Evolutionary conservation across 2,113 vertebrate species (phyloP).

Genomic region (Misgurnus mizolepis): DNA sequence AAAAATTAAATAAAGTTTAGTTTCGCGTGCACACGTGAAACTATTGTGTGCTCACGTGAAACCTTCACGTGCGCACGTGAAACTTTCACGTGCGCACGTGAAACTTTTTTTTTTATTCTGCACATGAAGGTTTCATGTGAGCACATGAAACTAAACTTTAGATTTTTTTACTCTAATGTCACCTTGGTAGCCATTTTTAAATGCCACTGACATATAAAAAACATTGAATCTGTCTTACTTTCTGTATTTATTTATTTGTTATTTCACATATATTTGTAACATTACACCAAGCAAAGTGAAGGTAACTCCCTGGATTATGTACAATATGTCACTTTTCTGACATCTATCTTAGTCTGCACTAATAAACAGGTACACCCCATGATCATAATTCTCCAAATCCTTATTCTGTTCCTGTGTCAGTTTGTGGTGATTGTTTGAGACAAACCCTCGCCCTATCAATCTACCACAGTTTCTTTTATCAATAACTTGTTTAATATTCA

Average conservation of each 20-base stretch:
- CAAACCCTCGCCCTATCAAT: background rate
- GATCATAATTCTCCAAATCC: too few relatives aligned
- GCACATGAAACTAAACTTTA: too few relatives aligned
- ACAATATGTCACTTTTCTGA: conserved; percentile 3
- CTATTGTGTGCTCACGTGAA: too few relatives aligned
- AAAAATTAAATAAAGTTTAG: too few relatives aligned
- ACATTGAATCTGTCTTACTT: background rate
- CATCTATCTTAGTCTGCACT: conserved; percentile 37
- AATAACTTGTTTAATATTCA: conserved; percentile 9
- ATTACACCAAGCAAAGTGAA: conserved; percentile 30
- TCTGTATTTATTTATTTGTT: conserved; percentile 9
- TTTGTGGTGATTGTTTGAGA: background rate
- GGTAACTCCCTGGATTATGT: conserved; percentile 37
- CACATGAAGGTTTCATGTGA: too few relatives aligned
- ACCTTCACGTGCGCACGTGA: too few relatives aligned
- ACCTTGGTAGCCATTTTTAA: background rate
- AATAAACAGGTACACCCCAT: conserved; percentile 46
- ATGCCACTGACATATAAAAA: conserved; percentile 36
- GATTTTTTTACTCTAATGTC: too few relatives aligned
- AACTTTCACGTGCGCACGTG: too few relatives aligned
- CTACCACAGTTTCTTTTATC: background rate
- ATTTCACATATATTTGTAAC: conserved; percentile 19
- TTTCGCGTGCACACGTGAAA: too few relatives aligned
- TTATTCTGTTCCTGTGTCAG: too few relatives aligned
- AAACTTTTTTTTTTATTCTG: too few relatives aligned